phyloP scores from a whole-genome alignment of 1,140 invertebrate genomes.

The Rhysida immarginata region DNA sequence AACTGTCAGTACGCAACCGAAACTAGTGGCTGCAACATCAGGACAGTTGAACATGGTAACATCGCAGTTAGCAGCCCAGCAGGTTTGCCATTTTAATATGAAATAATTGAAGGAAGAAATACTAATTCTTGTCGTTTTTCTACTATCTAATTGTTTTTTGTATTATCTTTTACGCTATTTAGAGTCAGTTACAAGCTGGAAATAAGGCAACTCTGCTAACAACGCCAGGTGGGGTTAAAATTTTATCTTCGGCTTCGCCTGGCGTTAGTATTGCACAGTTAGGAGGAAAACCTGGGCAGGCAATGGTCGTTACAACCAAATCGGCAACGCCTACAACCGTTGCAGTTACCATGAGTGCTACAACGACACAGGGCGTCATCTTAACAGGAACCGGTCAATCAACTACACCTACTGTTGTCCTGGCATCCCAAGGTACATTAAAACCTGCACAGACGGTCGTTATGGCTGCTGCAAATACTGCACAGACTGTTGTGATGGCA shows the following conservation, averaged over 20 bases:
- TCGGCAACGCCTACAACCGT: neutral
- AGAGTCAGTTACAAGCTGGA: neutral
- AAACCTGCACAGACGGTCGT: constrained; percentile 13
- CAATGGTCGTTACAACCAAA: neutral
- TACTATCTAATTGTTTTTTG: too few relatives aligned
- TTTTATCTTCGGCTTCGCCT: neutral
- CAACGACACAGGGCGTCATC: neutral
- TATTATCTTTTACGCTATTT: neutral
- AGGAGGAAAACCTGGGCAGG: neutral
- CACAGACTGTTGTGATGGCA: constrained; percentile 17
- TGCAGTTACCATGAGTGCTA: neutral
- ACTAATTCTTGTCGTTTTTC: too few relatives aligned
- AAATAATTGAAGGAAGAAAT: too few relatives aligned
- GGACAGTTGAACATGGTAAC: constrained; percentile 24
- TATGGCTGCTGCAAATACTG: constrained; percentile 18
- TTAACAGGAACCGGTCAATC: neutral
- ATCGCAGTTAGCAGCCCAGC: constrained; percentile 22
- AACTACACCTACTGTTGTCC: constrained; percentile 2
- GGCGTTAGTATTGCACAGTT: neutral
- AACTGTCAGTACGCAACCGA: constrained; percentile 6
- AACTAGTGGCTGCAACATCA: constrained; percentile 11
- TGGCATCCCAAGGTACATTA: constrained; percentile 10
- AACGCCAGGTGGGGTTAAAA: neutral
- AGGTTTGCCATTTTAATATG: too few relatives aligned
- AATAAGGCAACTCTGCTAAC: neutral